Conservation (phyloP, 1,140 invertebrate genomes). For the Drosophila prosaltans region DNA sequence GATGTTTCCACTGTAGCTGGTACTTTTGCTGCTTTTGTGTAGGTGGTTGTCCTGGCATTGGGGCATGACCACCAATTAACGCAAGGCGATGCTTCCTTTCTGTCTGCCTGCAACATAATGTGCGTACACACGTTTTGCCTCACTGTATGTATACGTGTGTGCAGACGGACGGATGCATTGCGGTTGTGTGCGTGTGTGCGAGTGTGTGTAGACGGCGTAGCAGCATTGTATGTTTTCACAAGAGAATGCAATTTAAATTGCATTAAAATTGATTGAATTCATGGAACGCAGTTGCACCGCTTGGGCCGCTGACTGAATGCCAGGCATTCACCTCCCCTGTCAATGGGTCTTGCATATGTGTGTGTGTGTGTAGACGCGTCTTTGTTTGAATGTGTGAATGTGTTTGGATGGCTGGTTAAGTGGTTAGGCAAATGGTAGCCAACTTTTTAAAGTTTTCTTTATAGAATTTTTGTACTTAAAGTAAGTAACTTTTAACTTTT, state of each 20-base stretch:
- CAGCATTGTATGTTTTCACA: slow-evolving; percentile 77
- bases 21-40: slow-evolving; percentile 15
- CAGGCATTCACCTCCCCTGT: slow-evolving; percentile 31
- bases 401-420: slow-evolving; percentile 55
- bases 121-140: slow-evolving; percentile 41
- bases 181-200: slow-evolving; percentile 28
- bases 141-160: slow-evolving; percentile 24
- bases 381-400: slow-evolving; percentile 12
- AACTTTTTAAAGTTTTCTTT: slow-evolving; percentile 53
- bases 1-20: slow-evolving; percentile 9
- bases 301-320: slow-evolving; percentile 39
- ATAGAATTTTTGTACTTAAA: background rate
- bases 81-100: slow-evolving; percentile 62
- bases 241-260: slow-evolving; percentile 81
- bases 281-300: slow-evolving; percentile 56
- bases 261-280: slow-evolving; percentile 82
- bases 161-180: slow-evolving; percentile 30
- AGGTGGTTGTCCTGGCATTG: slow-evolving; percentile 1
- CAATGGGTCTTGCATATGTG: slow-evolving; percentile 25
- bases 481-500: background rate
- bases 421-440: slow-evolving; percentile 45
- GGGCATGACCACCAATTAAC: slow-evolving; percentile 72
- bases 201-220: slow-evolving; percentile 42
- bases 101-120: slow-evolving; percentile 58
- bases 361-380: slow-evolving; percentile 6